Conservation (phyloP, 1,140 invertebrate species). For the Lordiphosa mommai region DNA sequence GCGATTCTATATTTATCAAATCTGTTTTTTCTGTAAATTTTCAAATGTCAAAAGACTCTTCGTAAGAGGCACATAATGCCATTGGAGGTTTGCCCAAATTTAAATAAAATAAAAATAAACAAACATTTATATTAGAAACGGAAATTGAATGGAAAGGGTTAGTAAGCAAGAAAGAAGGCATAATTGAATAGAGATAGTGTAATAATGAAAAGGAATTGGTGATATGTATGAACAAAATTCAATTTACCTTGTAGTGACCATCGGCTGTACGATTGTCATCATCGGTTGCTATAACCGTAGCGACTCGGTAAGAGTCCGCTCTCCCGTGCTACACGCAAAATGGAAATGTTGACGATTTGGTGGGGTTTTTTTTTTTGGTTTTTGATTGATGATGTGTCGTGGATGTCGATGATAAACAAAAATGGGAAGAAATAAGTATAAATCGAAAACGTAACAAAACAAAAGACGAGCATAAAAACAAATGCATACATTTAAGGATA, state of each 20-base stretch:
- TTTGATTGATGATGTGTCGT: slow-evolving; percentile 36
- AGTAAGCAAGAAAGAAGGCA: slow-evolving; percentile 26
- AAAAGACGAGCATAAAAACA: slow-evolving; percentile 35
- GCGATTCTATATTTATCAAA: slow-evolving; percentile 48
- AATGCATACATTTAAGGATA: slow-evolving; percentile 37
- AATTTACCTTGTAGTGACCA: slow-evolving; percentile 92
- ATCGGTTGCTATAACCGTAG: slow-evolving; percentile 91
- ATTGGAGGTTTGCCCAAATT: slow-evolving; percentile 60
- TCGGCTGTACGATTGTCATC: slow-evolving; percentile 96
- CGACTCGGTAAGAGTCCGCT: slow-evolving; percentile 95
- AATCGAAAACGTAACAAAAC: slow-evolving; percentile 57
- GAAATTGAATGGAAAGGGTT: slow-evolving; percentile 18
- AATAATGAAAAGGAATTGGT: slow-evolving; percentile 9
- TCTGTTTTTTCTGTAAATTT: slow-evolving; percentile 38
- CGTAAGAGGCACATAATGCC: slow-evolving; percentile 32
- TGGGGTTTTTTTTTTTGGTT: slow-evolving; percentile 21
- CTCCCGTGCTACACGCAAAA: slow-evolving; percentile 95
- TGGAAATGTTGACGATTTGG: slow-evolving; percentile 53
- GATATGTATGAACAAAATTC: slow-evolving; percentile 26
- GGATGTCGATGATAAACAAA: slow-evolving; percentile 55
- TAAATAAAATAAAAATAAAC: slow-evolving; percentile 44
- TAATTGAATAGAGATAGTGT: slow-evolving; percentile 30
- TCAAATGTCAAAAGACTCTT: slow-evolving; percentile 49
- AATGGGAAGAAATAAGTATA: slow-evolving; percentile 47
- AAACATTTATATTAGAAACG: slow-evolving; percentile 11